Conservation (phyloP, 2,888 invertebrate genomes). For the Julus scanicus region DNA sequence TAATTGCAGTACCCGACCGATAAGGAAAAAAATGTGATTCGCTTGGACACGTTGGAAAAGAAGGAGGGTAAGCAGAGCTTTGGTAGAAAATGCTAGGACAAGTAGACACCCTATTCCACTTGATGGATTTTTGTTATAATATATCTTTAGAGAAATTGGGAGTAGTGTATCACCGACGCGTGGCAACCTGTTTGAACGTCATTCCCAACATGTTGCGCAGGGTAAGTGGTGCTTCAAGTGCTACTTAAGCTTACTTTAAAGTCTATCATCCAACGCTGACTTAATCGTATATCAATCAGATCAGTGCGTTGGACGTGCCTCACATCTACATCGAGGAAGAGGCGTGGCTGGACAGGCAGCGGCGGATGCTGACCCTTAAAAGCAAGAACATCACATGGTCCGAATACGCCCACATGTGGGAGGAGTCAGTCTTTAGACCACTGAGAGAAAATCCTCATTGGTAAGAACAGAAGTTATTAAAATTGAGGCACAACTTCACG, state of each 20-base stretch:
- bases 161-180: slow-evolving; percentile 46
- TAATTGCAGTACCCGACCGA: slow-evolving; percentile 20
- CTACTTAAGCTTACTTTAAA: neutral
- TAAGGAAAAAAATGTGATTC: slow-evolving; percentile 47
- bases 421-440: slow-evolving; percentile 46
- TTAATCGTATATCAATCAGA: neutral
- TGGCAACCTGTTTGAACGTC: slow-evolving; percentile 47
- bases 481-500: too few species aligned
- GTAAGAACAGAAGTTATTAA: neutral
- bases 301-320: slow-evolving; percentile 15
- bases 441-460: slow-evolving; percentile 34
- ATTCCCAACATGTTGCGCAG: slow-evolving; percentile 38
- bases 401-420: slow-evolving; percentile 48
- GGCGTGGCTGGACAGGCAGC: slow-evolving; percentile 14
- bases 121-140: neutral
- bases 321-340: slow-evolving; percentile 46
- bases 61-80: neutral
- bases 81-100: neutral
- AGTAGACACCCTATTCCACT: neutral
- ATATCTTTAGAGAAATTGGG: neutral
- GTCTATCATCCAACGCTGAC: neutral
- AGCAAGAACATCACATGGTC: slow-evolving; percentile 46
- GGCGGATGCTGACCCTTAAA: slow-evolving; percentile 36
- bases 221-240: neutral
- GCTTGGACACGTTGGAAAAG: slow-evolving; percentile 43